phyloP scores from a whole-genome alignment of 2,113 vertebrate genomes.

The Leptosomus discolor region DNA sequence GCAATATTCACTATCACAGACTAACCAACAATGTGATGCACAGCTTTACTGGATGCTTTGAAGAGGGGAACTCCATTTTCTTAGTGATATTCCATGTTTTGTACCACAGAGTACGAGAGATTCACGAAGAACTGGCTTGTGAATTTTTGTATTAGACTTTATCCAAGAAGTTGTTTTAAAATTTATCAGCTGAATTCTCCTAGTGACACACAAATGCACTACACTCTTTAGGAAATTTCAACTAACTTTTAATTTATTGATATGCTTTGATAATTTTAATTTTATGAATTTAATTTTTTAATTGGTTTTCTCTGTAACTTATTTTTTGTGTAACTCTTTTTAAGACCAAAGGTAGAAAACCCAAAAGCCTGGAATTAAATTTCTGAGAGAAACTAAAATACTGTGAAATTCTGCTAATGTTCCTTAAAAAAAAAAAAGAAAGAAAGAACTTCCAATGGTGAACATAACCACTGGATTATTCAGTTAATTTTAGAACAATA shows the following conservation, averaged over 20 bases:
- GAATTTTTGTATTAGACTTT: neutral
- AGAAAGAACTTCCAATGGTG: neutral
- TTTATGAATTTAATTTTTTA: conserved; percentile 3
- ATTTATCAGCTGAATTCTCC: neutral
- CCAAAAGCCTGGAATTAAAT: neutral
- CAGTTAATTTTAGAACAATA: neutral
- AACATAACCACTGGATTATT: neutral
- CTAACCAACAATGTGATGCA: neutral
- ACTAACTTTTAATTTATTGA: conserved; percentile 22
- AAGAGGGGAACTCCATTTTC: neutral
- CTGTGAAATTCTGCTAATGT: neutral
- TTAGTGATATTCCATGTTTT: neutral
- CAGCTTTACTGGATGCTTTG: neutral
- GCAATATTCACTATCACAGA: neutral
- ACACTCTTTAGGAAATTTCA: neutral
- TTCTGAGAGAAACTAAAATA: neutral
- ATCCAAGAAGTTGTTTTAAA: neutral
- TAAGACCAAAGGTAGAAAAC: conserved; percentile 11
- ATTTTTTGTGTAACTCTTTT: neutral
- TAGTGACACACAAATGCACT: neutral
- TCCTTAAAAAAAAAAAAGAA: neutral
- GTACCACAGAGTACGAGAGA: neutral
- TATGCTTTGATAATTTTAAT: conserved; percentile 23
- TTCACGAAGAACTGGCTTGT: neutral
- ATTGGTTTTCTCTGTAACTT: no score